Evolutionary conservation across 2,113 vertebrate genomes (phyloP), one percentile per base, ranked within the genome.

Genomic region (Cranoglanis bouderius): DNA sequence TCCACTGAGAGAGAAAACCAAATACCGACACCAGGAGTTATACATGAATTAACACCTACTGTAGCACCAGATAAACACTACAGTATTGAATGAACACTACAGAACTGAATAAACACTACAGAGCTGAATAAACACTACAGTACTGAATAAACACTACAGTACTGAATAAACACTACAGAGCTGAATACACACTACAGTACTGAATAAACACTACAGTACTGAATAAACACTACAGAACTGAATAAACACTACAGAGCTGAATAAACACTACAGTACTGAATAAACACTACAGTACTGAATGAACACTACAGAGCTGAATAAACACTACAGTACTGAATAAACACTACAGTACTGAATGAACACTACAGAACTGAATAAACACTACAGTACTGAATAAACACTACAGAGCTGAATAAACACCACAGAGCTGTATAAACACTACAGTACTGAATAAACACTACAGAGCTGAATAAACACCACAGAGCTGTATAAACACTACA

Each of bases 1-100:
- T 99, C 98, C 89, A 96, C 98, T 99, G 93, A 92, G 9, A 92
- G 75, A 90, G 51, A 78, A 95, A 43, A 74, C 32, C 84, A 87
- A 87, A 43, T 0, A 0, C 49, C 0, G 3, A 86, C 63, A 84
- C 89, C 49, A 59, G 78, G 74, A 51, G 84, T 74, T 46, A 40
- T 3, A 12, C 21, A 43, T 9, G 29, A 10, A 65, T n/a, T 1
- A n/a, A 59, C 21, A 8, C 57, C 59, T 3, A 61, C 24, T 0
- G 59, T 26, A 61, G 13, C 3, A 55, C 53, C 2, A 12, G 2
- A 14, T 26, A 26, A 21, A 61, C 3, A 55, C 53, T 18, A 55
- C 53, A 55, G 3, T 4, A 16, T 16, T 55, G 9, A 63, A 29
- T 29, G 29, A 29, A 63, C 61, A 29, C 61, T 29, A 63, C 61